These are phyloP conservation scores for Fabriciana adippe DNA, from an alignment of 2,888 invertebrate genomes.

Conservation along the genomic window DNA sequence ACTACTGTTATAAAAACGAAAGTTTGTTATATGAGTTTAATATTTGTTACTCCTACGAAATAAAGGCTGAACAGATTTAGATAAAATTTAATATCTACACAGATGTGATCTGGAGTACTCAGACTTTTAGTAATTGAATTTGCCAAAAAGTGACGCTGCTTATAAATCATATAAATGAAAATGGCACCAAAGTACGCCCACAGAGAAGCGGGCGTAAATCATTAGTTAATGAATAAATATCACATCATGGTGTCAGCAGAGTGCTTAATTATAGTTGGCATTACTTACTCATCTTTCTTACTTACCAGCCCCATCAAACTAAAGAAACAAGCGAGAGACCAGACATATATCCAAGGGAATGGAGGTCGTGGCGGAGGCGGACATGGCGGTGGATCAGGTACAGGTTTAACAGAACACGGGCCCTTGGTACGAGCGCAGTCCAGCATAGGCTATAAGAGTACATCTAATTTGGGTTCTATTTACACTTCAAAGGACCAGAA, in stretches of 20 bases:
- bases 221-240: not conserved
- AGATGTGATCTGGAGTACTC: too few species aligned
- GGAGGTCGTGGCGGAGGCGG: conserved; percentile 62
- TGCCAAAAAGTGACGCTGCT: too few species aligned
- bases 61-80: too few species aligned
- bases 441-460: conserved; percentile 63
- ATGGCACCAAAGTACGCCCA: too few species aligned
- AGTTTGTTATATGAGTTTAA: too few species aligned
- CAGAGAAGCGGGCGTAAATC: too few species aligned
- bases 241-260: not conserved
- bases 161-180: too few species aligned
- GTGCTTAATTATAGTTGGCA: not conserved
- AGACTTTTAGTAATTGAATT: too few species aligned
- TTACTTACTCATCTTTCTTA: not conserved
- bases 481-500: not conserved
- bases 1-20: too few species aligned
- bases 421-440: conserved; percentile 57
- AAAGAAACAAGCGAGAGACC: conserved; percentile 53
- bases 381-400: conserved; percentile 57
- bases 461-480: not conserved
- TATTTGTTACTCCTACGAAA: too few species aligned
- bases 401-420: conserved; percentile 56
- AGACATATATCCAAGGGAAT: conserved; percentile 66
- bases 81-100: too few species aligned
- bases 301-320: conserved; percentile 64